Evolutionary conservation across 1,140 invertebrate species (phyloP), one percentile per base, ranked within the genome.

Genomic region (Atta texana): DNA sequence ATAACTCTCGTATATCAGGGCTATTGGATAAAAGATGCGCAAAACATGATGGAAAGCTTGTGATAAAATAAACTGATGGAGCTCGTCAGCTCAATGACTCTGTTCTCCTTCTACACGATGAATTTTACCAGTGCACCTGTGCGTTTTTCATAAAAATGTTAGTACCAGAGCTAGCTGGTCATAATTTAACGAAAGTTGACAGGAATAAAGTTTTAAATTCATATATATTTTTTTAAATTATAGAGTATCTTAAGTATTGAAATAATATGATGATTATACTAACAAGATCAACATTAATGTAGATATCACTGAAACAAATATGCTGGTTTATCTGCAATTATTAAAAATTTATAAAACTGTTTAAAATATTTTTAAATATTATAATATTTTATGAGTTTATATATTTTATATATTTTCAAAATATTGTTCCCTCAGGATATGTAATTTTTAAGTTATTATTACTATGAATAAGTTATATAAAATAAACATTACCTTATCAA

Each of bases 51-150:
- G 21, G 34, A 81, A 71, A 12, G 7, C 21, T 80, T 81, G 53
- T 71, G 66, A 71, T 57, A 81, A 81, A 81, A 59, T 44, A 81
- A 71, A 80, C 63, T 57, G 51, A 55, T 39, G 24, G 1, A 78
- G 28, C 61, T 66, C 44, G 31, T 18, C 44, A 51, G 21, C 34
- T 21, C 66, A 80, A 53, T 53, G 61, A 68, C 28, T 80, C 14
- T 10, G 14, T 80, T 8, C 28, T 53, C 1, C 0, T 53, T 66
- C 44, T 39, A 68, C 44, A 21, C 7, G 28, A 8, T 78, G n/a
- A 78, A 78, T 80, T 51, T 68, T 80, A 53, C 39, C 44, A 34
- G 44, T 12, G 28, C 61, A 78, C 28, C 44, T 68, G 76, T 18
- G 44, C 14, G n/a, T 34, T 68, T 68, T 80, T 80, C 76, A 80